Evolutionary conservation across 1,140 invertebrate genomes (phyloP), one percentile per base, ranked within the genome.

Genomic region (Drosophila baimaii): DNA sequence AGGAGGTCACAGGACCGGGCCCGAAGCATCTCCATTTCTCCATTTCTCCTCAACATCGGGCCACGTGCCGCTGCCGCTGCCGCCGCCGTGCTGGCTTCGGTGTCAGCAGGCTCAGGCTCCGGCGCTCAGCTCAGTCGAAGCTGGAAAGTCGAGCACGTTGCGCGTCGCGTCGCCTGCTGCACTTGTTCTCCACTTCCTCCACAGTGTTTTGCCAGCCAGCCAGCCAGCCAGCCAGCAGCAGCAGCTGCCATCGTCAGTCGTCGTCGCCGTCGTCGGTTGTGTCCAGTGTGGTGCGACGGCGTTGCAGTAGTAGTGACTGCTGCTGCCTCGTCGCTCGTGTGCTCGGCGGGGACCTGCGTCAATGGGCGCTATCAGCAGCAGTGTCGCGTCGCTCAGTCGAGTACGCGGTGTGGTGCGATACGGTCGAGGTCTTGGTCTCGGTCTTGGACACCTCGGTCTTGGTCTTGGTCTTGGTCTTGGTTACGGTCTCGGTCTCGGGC

Each of bases 111-210:
- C 51, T 35, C 51, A 10, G 51, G 51, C 51, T 54, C 51, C 51
- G 19, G 8, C 51, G 31, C 51, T 68, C 63, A 68, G 31, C 51
- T 68, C 63, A 68, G 64, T 68, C 43, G 64, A 64, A 49, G 64
- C 43, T 68, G 64, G 61, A 66, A 66, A 68, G 64, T 68, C 61
- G 43, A 39, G 64, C 59, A 46, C 63, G 62, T 56, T 56, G 51
- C 70, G 56, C 54, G 76, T 52, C 62, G 56, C 58, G 43, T 71
- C 61, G 44, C 35, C 39, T 46, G 57, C 39, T 39, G 63, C 59
- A 47, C 25, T 49, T n/a, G 64, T 23, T 25, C 43, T 43, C 58
- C 31, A 41, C 33, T 57, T 58, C 21, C 31, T 58, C 21, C 31
- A 19, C 52, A 49, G 47, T 49, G 25, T 25, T 29, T 23, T 21